A percentile compares a stretch with the other conserved stretches of the same genome.
Conservation (phyloP, 2,113 vertebrate genomes). For the Trinectes maculatus region DNA sequence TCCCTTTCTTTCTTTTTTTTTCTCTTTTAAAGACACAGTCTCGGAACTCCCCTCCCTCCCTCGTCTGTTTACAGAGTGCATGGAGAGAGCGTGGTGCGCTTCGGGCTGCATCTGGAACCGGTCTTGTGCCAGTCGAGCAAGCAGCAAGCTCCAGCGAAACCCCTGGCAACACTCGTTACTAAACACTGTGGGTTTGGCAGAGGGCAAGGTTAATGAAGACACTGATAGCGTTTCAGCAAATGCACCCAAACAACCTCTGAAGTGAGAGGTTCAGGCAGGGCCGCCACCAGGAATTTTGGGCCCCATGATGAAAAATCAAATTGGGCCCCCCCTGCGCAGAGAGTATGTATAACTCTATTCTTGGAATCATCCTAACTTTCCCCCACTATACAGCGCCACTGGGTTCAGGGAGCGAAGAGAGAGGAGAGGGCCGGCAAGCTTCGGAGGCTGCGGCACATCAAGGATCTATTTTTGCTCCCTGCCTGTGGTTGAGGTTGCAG, state of each 20-base stretch:
- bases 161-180: slow-evolving; percentile 31
- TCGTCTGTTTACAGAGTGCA: background rate
- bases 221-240: slow-evolving; percentile 40
- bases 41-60: background rate
- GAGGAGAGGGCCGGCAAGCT: background rate
- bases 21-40: slow-evolving; percentile 6
- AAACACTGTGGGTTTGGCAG: slow-evolving; percentile 40
- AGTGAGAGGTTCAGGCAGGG: slow-evolving; percentile 27
- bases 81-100: slow-evolving; percentile 3
- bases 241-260: slow-evolving; percentile 23
- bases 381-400: too few species aligned
- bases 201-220: slow-evolving; percentile 39
- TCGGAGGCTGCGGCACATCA: background rate
- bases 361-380: too few species aligned
- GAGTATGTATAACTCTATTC: too few species aligned
- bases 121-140: slow-evolving; percentile 34
- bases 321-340: too few species aligned
- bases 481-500: slow-evolving; percentile 13
- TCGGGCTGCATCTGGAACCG: slow-evolving; percentile 31
- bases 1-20: slow-evolving; percentile 24
- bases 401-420: background rate
- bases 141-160: slow-evolving; percentile 21
- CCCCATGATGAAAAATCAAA: too few species aligned
- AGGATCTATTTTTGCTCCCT: slow-evolving; percentile 30
- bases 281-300: too few species aligned